phyloP scores from a whole-genome alignment of 2,113 vertebrate species.

The Melozone crissalis region DNA sequence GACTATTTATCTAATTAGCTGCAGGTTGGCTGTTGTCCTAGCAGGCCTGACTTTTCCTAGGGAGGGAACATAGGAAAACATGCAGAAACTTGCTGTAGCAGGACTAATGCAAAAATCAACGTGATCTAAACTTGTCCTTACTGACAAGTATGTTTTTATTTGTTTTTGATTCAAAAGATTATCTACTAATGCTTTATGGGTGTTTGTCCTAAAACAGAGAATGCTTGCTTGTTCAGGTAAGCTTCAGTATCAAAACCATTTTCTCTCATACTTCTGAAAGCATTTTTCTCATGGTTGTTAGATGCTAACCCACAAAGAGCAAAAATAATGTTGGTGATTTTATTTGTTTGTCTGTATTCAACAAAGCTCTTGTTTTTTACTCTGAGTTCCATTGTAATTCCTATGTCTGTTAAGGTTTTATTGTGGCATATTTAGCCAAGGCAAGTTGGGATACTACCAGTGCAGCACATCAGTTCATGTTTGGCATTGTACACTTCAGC shows the following conservation, averaged over 20 bases:
- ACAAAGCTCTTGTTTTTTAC: background rate
- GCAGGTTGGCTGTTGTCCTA: constrained; percentile 60
- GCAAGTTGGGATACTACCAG: background rate
- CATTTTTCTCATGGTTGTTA: rapidly evolving
- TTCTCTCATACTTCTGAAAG: background rate
- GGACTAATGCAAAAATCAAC: constrained; percentile 57
- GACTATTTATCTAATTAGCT: constrained; percentile 62
- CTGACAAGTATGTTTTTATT: constrained; percentile 29
- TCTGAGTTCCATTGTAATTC: background rate
- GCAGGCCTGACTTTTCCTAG: constrained; percentile 22
- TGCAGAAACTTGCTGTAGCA: constrained; percentile 67
- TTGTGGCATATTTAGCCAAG: background rate
- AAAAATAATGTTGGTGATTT: background rate
- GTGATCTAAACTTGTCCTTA: constrained; percentile 18
- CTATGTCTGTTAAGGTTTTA: background rate
- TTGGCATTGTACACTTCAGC: background rate
- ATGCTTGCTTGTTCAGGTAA: background rate
- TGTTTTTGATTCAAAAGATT: constrained; percentile 55
- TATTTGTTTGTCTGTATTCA: background rate
- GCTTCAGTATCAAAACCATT: background rate
- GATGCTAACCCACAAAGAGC: background rate
- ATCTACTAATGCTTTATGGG: constrained; percentile 15
- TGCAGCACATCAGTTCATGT: background rate
- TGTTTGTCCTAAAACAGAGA: constrained; percentile 51
- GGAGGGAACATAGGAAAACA: constrained; percentile 19